A percentile compares a stretch with the other conserved stretches of the same genome.
Conservation (phyloP, 2,888 invertebrate genomes). For the Drosophila mettleri region DNA sequence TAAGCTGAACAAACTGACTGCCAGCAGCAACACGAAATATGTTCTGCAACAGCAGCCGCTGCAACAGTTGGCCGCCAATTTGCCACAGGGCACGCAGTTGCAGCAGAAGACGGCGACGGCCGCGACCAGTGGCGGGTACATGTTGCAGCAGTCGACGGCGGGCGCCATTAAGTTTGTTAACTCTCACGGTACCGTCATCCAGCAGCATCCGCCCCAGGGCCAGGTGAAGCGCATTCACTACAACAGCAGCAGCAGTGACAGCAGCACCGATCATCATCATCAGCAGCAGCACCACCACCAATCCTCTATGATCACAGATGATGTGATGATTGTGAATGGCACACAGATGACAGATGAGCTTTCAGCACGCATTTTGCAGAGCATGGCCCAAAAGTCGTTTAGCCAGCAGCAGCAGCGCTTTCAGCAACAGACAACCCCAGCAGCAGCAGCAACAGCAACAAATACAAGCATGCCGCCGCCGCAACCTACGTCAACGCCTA, state of each 20-base stretch:
- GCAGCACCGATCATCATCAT: conserved; percentile 51
- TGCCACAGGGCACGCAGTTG: conserved; percentile 82
- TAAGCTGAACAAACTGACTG: conserved; percentile 74
- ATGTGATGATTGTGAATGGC: conserved; percentile 85
- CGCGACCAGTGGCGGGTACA: conserved; percentile 48
- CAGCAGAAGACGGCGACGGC: conserved; percentile 74
- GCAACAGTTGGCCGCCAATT: conserved; percentile 69
- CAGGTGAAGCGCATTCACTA: conserved; percentile 56
- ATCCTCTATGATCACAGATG: conserved; percentile 80
- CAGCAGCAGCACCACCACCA: conserved; percentile 45
- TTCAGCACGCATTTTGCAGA: conserved; percentile 84
- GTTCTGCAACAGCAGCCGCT: conserved; percentile 75
- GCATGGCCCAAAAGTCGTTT: conserved; percentile 85
- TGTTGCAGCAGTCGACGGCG: conserved; percentile 59
- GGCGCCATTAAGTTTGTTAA: conserved; percentile 84
- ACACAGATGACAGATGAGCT: conserved; percentile 85
- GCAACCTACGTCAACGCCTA: conserved; percentile 63
- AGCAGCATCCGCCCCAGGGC: conserved; percentile 74
- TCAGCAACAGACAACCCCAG: conserved; percentile 62
- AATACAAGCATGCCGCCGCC: conserved; percentile 76
- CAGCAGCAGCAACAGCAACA: conserved; percentile 57
- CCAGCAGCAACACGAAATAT: conserved; percentile 65
- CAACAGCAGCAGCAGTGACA: conserved; percentile 55
- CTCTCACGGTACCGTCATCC: conserved; percentile 84
- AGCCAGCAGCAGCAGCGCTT: conserved; percentile 71